Evolutionary conservation across 1,140 invertebrate species (phyloP), one percentile per base, ranked within the genome.

Genomic region (Diachasmimorpha longicaudata): DNA sequence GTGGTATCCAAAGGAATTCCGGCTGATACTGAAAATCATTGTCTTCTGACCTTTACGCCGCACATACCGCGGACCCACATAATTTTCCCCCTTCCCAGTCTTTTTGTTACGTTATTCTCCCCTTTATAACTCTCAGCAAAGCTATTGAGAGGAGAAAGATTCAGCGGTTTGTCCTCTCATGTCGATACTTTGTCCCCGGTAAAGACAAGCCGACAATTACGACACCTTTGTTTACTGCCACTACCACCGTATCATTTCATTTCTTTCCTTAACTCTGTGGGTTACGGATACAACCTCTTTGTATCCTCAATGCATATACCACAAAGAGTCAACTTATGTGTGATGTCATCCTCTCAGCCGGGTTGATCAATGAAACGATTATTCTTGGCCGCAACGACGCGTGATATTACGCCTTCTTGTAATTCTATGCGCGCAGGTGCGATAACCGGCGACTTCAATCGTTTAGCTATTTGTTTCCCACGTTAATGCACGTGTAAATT

Each of bases 121-220:
- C 48, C 48, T 52, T 16, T 52, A 52, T 52, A 52, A 16, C 48
- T 52, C 48, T 16, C n/a, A 14, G 48, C 48, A 52, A 52, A 16
- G 48, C 2, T 52, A 19, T 52, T 16, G 31, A 68, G 36, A 44
- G 31, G 63, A 16, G 72, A 69, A 68, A 66, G 25, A 68, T 37
- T 14, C 13, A 14, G 31, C 9, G 58, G 31, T 37, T n/a, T 37
- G 66, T 68, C 31, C 66, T 36, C 31, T 68, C 66, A 68, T 68
- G 70, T 77, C 70, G 66, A 71, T 72, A 72, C 75, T 77, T 77
- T 77, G 75, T 72, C 58, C 67, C 42, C 16, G 16, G 71, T 63
- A 72, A 55, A 72, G 75, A 77, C 75, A 77, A 77, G 70, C 75
- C 75, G 75, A 77, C 75, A 77, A 77, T 77, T 77, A 77, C 75